These are phyloP conservation scores for Schizotus pectinicornis DNA, from an alignment of 2,888 invertebrate species.

Conservation along the genomic window DNA sequence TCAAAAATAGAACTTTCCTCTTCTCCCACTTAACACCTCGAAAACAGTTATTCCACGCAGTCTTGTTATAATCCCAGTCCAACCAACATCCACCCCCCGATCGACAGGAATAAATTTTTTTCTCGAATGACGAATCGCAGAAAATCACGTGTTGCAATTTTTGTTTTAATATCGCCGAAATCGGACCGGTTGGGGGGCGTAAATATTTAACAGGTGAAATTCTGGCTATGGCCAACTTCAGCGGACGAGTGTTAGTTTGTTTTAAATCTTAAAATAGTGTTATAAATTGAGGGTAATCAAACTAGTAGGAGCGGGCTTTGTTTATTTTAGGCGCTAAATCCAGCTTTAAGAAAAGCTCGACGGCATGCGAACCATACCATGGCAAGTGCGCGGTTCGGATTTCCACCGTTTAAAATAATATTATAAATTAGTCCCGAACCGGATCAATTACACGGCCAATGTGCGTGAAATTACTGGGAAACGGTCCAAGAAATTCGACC, in stretches of 20 bases:
- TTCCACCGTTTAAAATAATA: not conserved
- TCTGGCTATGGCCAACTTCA: not conserved
- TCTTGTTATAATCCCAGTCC: constrained; percentile 8
- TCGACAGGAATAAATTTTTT: no score
- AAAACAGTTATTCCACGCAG: not conserved
- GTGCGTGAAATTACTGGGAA: constrained; percentile 14
- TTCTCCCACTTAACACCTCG: constrained; percentile 1
- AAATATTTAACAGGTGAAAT: not conserved
- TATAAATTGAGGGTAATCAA: constrained; percentile 11
- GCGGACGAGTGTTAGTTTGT: no score
- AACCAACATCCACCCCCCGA: not conserved
- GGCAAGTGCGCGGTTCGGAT: no score
- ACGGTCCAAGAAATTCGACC: constrained; percentile 5
- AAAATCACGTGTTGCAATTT: no score
- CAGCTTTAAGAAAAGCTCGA: no score
- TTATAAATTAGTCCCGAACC: not conserved
- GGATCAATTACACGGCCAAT: not conserved
- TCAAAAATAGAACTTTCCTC: constrained; percentile 19
- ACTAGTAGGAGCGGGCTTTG: no score
- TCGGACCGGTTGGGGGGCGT: no score
- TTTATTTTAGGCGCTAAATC: no score
- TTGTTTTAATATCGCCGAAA: no score
- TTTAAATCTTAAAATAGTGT: not conserved
- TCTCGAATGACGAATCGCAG: no score
- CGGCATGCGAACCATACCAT: no score